A percentile compares a stretch with the other conserved stretches of the same genome.
phyloP scores from a whole-genome alignment of 2,797 vertebrate species.

The Arrhamphus sclerolepis region DNA sequence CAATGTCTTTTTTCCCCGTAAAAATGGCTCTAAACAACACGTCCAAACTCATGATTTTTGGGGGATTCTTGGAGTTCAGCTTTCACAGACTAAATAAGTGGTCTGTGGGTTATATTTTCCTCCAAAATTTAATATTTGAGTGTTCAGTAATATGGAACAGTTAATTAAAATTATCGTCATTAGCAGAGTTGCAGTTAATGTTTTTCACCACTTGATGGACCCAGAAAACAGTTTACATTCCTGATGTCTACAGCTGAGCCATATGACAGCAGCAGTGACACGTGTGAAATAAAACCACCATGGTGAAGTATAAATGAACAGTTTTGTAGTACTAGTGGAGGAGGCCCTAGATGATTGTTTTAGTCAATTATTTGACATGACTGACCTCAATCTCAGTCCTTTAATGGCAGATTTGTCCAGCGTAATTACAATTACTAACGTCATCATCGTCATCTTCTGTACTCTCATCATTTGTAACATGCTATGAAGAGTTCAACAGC shows the following conservation, averaged over 20 bases:
- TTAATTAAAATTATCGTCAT: too few species aligned
- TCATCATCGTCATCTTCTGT: slow-evolving; percentile 25
- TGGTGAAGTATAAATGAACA: not conserved
- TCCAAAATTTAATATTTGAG: too few species aligned
- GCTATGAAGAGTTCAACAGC: slow-evolving; percentile 36
- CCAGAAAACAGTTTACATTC: slow-evolving; percentile 16
- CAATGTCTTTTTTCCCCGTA: too few species aligned
- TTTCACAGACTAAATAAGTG: too few species aligned
- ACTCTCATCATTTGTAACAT: slow-evolving; percentile 26
- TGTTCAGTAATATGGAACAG: too few species aligned
- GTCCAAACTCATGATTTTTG: too few species aligned
- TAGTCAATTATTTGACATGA: not conserved
- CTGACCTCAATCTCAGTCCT: slow-evolving; percentile 11
- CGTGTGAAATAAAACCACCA: not conserved
- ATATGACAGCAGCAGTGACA: not conserved
- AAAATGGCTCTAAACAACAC: too few species aligned
- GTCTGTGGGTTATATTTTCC: too few species aligned
- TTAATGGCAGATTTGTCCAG: slow-evolving; percentile 5
- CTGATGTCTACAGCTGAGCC: not conserved
- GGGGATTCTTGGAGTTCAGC: too few species aligned
- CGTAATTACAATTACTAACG: slow-evolving; percentile 14
- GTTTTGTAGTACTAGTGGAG: not conserved
- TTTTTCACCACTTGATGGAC: slow-evolving; percentile 34
- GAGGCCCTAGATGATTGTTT: not conserved
- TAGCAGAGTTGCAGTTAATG: too few species aligned